Evolutionary conservation across 2,888 invertebrate genomes (phyloP), one percentile per base, ranked within the genome.

Genomic region (Lithophane ornitopus): DNA sequence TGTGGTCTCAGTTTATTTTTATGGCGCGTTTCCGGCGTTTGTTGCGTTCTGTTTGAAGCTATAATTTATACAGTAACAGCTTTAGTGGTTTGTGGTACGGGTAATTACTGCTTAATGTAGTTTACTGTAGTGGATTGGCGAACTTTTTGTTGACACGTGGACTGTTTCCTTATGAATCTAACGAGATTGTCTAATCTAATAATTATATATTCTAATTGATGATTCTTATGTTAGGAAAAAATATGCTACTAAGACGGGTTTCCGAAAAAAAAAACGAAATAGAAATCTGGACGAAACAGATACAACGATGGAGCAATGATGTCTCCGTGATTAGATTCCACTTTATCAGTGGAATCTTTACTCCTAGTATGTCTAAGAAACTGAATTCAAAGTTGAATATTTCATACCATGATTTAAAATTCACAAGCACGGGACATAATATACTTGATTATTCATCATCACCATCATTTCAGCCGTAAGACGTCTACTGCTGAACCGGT

Each of bases 11-110:
- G 91, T 91, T 92, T 91, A 90, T 91, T 90, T 91, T 92, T 94
- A 94, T 92, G 94, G 93, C 54, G 75, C 76, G 90, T 89, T 93
- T 94, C 94, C 94, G 92, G 91, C 89, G 90, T 94, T 94, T 94
- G 93, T 93, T 89, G 67, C 76, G 76, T 79, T 74, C 74, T 80
- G 85, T 77, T 85, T 84, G 65, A 76, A 81, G 75, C 80, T 63
- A 69, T 86, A 80, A 86, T 78, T 85, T 87, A 80, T 80, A 78
- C 82, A 73, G 67, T 84, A 82, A 78, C 85, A 85, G 85, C 71
- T 86, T 80, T 79, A 87, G 78, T 74, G 76, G 74, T 75, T 81
- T 73, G 72, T 73, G 74, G 80, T 82, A 76, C 56, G 44, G 69
- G 70, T 82, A 84, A 87, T 85, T 84, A 79, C 81, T 76, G 52